A percentile compares a stretch with the other conserved stretches of the same genome.
Evolutionary conservation across 2,113 vertebrate genomes (phyloP).

Genomic region (Tor tambroides): DNA sequence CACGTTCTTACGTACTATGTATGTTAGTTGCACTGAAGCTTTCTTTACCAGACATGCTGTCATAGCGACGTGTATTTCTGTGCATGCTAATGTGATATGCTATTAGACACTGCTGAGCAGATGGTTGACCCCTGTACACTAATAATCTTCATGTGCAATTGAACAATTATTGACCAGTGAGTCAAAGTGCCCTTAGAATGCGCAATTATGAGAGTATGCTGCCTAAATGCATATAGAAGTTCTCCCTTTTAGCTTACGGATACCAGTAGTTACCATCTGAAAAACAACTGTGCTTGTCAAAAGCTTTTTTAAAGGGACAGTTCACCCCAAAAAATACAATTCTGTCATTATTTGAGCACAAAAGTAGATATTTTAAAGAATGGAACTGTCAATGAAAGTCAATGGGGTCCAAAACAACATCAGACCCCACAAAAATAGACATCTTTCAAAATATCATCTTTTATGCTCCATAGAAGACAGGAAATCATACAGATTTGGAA

Average conservation of each 20-base stretch:
- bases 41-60: neutral
- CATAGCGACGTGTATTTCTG: slow-evolving; percentile 17
- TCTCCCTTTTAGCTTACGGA: neutral
- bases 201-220: neutral
- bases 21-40: neutral
- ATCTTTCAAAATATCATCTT: too few relatives aligned
- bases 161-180: slow-evolving; percentile 13
- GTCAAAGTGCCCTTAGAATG: neutral
- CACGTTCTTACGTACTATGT: neutral
- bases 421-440: neutral
- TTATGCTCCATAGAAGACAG: too few relatives aligned
- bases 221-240: neutral
- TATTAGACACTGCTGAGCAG: neutral
- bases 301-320: neutral
- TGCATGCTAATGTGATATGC: neutral
- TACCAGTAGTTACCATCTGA: neutral
- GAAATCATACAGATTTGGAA: neutral
- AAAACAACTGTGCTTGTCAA: neutral
- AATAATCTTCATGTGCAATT: slow-evolving; percentile 18
- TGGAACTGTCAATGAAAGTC: neutral
- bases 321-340: neutral
- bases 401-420: neutral
- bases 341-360: neutral
- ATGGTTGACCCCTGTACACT: slow-evolving; percentile 2
- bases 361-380: neutral